Percentiles rank a stretch among this genome's conserved stretches.
phyloP scores from a whole-genome alignment of 64 coral and sea anemone genomes.

The Pocillopora verrucosa region DNA sequence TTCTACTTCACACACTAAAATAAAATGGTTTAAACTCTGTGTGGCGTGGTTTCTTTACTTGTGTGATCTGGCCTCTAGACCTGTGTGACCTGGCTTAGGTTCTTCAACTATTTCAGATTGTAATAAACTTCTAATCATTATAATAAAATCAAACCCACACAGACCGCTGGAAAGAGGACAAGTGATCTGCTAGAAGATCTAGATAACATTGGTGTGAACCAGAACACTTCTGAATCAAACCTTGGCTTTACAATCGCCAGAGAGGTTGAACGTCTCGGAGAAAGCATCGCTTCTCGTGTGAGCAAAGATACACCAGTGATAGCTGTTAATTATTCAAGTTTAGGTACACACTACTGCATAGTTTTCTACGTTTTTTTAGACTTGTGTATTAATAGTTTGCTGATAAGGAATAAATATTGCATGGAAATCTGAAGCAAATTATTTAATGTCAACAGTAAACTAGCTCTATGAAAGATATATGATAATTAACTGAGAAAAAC shows the following conservation, averaged over 20 bases:
- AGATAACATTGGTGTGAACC: not conserved
- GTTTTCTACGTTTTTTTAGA: not conserved
- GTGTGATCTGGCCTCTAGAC: too few species aligned
- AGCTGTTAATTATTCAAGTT: slow-evolving; percentile 42
- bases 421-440: too few species aligned
- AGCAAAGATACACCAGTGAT: not conserved
- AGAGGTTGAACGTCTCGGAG: slow-evolving; percentile 55
- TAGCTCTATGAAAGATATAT: too few species aligned
- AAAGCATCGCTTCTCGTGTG: slow-evolving; percentile 36
- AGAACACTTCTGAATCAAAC: not conserved
- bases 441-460: too few species aligned
- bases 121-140: not conserved
- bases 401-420: too few species aligned
- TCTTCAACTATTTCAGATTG: too few species aligned
- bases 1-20: too few species aligned
- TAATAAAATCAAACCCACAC: not conserved
- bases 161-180: slow-evolving; percentile 49
- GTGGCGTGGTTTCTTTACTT: too few species aligned
- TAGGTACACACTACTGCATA: slow-evolving; percentile 25
- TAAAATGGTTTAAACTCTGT: too few species aligned
- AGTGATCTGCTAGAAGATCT: slow-evolving; percentile 20
- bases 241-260: slow-evolving; percentile 25
- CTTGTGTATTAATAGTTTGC: not conserved
- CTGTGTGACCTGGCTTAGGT: too few species aligned
- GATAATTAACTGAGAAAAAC: not conserved